These are phyloP conservation scores for Panzeria rudis DNA, from an alignment of 2,888 invertebrate species.

Conservation along the genomic window DNA sequence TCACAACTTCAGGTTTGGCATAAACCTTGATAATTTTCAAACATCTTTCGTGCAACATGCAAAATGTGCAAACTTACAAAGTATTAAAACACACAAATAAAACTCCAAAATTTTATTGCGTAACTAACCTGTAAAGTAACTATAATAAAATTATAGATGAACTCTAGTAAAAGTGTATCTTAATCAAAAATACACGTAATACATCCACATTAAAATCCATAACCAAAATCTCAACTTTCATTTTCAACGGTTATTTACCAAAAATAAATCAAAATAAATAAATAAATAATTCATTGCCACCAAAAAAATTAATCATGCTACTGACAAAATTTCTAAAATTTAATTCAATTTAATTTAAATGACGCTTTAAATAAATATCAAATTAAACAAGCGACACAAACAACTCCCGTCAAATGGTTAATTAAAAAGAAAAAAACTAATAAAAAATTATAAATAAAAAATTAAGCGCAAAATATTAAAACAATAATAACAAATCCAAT, in stretches of 20 bases:
- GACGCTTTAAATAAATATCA: constrained; percentile 31
- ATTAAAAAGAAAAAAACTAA: neutral
- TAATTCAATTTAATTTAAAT: constrained; percentile 26
- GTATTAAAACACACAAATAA: neutral
- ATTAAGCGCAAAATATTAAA: neutral
- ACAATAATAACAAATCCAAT: constrained; percentile 8
- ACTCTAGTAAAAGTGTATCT: neutral
- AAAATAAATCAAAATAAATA: neutral
- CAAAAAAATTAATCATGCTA: constrained; percentile 8
- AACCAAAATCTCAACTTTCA: constrained; percentile 45
- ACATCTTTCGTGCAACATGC: neutral
- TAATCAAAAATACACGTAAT: constrained; percentile 3
- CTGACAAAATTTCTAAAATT: constrained; percentile 2
- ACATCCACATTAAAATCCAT: neutral
- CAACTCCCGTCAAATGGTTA: constrained; percentile 46
- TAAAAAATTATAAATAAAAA: neutral
- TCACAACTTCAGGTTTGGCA: neutral
- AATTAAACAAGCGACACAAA: constrained; percentile 1
- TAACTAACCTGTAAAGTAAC: neutral
- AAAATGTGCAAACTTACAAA: neutral
- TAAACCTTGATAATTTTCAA: neutral
- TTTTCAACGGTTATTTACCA: constrained; percentile 32
- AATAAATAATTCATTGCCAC: constrained; percentile 16
- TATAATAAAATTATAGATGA: constrained; percentile 8
- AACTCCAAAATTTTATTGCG: neutral